A percentile compares a stretch with the other conserved stretches of the same genome.
Evolutionary conservation across 2,888 invertebrate genomes (phyloP).

Genomic region (Galerucella pusilla): DNA sequence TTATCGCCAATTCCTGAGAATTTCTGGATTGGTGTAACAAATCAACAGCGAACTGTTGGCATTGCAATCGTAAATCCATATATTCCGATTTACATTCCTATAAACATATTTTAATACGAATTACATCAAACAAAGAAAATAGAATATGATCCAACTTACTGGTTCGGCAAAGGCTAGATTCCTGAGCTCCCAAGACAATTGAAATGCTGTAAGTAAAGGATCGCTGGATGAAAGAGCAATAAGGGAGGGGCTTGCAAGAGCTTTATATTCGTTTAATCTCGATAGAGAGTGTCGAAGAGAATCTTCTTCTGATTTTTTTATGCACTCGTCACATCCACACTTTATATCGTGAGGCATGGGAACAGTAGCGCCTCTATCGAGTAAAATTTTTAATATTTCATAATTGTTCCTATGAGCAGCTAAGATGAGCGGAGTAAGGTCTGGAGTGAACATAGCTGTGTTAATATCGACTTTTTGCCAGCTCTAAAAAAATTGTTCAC

Average conservation of each 20-base stretch:
- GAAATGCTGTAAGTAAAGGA: slow-evolving; percentile 93
- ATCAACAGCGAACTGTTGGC: slow-evolving; percentile 92
- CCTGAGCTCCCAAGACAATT: slow-evolving; percentile 93
- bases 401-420: slow-evolving; percentile 96
- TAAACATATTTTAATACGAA: slow-evolving; percentile 2
- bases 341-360: slow-evolving; percentile 90
- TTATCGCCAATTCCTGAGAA: slow-evolving; percentile 91
- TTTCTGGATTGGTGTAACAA: slow-evolving; percentile 91
- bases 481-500: slow-evolving; percentile 69
- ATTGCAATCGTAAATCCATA: slow-evolving; percentile 82
- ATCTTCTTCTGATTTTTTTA: slow-evolving; percentile 78
- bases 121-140: neutral
- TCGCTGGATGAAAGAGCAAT: slow-evolving; percentile 93
- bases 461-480: slow-evolving; percentile 88
- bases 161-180: slow-evolving; percentile 91
- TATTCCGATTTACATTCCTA: slow-evolving; percentile 93
- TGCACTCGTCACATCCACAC: slow-evolving; percentile 93
- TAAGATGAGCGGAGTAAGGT: slow-evolving; percentile 92
- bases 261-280: slow-evolving; percentile 92
- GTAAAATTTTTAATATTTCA: slow-evolving; percentile 91
- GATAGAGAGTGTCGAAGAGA: slow-evolving; percentile 86
- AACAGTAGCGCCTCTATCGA: slow-evolving; percentile 92
- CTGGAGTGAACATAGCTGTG: slow-evolving; percentile 88
- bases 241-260: slow-evolving; percentile 91
- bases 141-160: slow-evolving; percentile 54